Percentiles rank a stretch among this genome's conserved stretches.
These are phyloP conservation scores for Eulithis testata DNA, from an alignment of 2,888 invertebrate genomes.

Conservation along the genomic window DNA sequence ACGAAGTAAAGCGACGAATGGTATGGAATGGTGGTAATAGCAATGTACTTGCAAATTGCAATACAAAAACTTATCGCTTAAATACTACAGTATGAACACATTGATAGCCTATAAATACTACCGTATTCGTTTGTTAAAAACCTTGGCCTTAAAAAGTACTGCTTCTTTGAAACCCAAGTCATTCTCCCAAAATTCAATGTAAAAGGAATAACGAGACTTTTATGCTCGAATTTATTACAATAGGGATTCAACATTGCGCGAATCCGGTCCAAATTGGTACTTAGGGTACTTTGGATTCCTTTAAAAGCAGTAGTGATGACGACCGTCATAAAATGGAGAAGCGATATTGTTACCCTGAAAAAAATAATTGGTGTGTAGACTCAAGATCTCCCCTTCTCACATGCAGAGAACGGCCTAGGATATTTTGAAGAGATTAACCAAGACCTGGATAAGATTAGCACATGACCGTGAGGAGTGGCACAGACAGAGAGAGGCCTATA, in stretches of 20 bases:
- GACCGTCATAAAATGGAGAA: neutral
- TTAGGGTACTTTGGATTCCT: conserved; percentile 6
- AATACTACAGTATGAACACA: too few species aligned
- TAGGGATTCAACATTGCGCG: conserved; percentile 12
- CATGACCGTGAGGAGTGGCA: too few species aligned
- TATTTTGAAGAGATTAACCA: too few species aligned
- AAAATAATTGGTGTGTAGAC: neutral
- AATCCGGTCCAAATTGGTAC: conserved; percentile 17
- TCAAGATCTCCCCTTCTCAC: too few species aligned
- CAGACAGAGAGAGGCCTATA: too few species aligned
- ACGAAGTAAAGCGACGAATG: too few species aligned
- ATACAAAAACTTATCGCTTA: too few species aligned
- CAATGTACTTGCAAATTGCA: too few species aligned
- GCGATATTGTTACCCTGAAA: neutral
- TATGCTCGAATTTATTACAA: conserved; percentile 23
- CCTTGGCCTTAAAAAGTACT: conserved; percentile 3
- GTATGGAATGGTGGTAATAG: too few species aligned
- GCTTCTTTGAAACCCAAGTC: conserved; percentile 6
- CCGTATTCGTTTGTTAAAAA: neutral
- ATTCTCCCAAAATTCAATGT: conserved; percentile 13
- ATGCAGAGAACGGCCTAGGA: too few species aligned
- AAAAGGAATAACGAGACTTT: conserved; percentile 17
- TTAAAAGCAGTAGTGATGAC: conserved; percentile 1
- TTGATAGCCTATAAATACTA: too few species aligned
- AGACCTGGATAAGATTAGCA: too few species aligned